Percentiles rank a stretch among this genome's conserved stretches.
These are phyloP conservation scores for Heteropelma amictum DNA, from an alignment of 2,888 invertebrate species.

Conservation along the genomic window DNA sequence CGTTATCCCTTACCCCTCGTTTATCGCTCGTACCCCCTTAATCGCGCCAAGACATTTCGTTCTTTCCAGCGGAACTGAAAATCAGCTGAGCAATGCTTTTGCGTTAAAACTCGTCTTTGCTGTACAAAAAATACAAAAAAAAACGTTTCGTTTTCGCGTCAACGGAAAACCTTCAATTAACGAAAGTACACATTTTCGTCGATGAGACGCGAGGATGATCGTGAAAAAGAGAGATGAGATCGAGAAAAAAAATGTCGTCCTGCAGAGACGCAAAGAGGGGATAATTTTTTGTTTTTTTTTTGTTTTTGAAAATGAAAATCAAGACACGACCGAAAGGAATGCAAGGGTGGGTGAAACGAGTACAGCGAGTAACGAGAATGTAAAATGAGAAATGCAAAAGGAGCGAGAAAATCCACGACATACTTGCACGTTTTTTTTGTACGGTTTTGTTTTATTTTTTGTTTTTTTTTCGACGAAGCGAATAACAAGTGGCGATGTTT, in stretches of 20 bases:
- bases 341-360: not conserved
- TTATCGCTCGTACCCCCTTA: slow-evolving; percentile 5
- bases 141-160: no score
- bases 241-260: not conserved
- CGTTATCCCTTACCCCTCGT: not conserved
- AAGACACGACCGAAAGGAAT: not conserved
- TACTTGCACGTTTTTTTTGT: slow-evolving; percentile 1
- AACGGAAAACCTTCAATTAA: no score
- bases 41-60: slow-evolving; percentile 10
- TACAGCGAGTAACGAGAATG: not conserved
- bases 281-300: not conserved
- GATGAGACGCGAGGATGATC: no score
- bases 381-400: slow-evolving; percentile 2
- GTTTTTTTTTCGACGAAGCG: slow-evolving; percentile 4
- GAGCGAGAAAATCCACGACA: not conserved
- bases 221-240: not conserved
- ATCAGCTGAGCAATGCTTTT: no score
- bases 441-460: slow-evolving; percentile 4
- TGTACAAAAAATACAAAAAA: not conserved
- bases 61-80: no score
- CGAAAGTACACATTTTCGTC: no score
- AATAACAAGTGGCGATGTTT: slow-evolving; percentile 21
- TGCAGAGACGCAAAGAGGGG: not conserved
- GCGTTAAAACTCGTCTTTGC: not conserved
- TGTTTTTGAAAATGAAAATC: no score